Percentiles rank a stretch among this genome's conserved stretches.
These are phyloP conservation scores for Gila orcuttii DNA, from an alignment of 2,113 vertebrate species.

Conservation along the genomic window DNA sequence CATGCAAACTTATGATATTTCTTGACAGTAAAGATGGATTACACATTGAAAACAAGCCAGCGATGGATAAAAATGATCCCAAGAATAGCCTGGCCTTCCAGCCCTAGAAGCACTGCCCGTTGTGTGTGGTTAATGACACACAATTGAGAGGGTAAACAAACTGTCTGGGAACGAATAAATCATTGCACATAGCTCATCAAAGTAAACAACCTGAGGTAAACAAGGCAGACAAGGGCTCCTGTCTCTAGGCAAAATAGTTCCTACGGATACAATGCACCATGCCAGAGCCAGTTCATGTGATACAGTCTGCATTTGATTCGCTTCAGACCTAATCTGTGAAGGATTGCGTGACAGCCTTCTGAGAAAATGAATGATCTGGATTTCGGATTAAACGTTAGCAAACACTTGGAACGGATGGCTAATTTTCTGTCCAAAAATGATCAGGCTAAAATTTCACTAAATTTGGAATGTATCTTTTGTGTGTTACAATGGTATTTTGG, in stretches of 20 bases:
- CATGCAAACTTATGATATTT: background rate
- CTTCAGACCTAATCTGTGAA: slow-evolving; percentile 19
- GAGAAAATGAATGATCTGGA: slow-evolving; percentile 49
- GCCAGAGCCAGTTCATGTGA: slow-evolving; percentile 39
- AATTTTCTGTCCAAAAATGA: slow-evolving; percentile 52
- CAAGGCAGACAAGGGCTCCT: slow-evolving; percentile 49
- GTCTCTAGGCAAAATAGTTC: slow-evolving; percentile 36
- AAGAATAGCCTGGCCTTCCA: slow-evolving; percentile 37
- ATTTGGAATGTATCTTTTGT: slow-evolving; percentile 22
- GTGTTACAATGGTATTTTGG: slow-evolving; percentile 69
- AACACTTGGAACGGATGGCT: slow-evolving; percentile 48
- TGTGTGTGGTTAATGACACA: slow-evolving; percentile 61
- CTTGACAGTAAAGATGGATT: background rate
- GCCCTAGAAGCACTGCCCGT: slow-evolving; percentile 48
- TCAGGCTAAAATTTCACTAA: slow-evolving; percentile 34
- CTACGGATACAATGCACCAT: slow-evolving; percentile 27
- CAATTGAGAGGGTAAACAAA: slow-evolving; percentile 60
- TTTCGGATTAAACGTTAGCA: slow-evolving; percentile 26
- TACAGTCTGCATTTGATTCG: slow-evolving; percentile 17
- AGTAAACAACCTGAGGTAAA: slow-evolving; percentile 63
- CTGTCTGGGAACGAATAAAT: slow-evolving; percentile 58
- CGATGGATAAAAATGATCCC: slow-evolving; percentile 2
- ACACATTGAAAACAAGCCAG: slow-evolving; percentile 4
- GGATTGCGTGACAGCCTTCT: slow-evolving; percentile 48
- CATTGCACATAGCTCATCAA: slow-evolving; percentile 54